A percentile compares a stretch with the other conserved stretches of the same genome.
These are phyloP conservation scores for Acleris emargana DNA, from an alignment of 2,888 invertebrate genomes.

Conservation along the genomic window DNA sequence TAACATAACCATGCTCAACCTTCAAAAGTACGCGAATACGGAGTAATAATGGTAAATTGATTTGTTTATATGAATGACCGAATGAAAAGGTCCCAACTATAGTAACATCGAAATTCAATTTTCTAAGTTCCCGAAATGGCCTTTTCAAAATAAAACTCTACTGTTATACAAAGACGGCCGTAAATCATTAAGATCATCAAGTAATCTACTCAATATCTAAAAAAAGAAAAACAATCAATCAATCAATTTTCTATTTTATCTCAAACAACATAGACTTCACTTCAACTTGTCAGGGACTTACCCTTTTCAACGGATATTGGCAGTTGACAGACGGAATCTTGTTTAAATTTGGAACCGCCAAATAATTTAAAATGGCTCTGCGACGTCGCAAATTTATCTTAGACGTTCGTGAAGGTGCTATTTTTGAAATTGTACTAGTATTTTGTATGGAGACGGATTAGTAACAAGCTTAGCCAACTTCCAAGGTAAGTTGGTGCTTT, in stretches of 20 bases:
- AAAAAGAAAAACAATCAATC: slow-evolving; percentile 7
- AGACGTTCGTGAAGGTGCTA: background rate
- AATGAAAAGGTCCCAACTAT: no score
- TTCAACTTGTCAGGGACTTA: slow-evolving; percentile 20
- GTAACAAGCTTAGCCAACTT: no score
- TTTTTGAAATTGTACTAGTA: background rate
- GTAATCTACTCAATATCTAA: background rate
- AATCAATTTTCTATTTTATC: slow-evolving; percentile 27
- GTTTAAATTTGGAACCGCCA: slow-evolving; percentile 15
- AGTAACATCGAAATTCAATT: no score
- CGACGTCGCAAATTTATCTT: background rate
- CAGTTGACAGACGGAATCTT: slow-evolving; percentile 24
- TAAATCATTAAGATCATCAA: background rate
- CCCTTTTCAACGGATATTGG: slow-evolving; percentile 33
- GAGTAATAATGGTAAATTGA: no score
- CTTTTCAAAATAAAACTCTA: no score
- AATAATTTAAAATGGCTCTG: slow-evolving; percentile 5
- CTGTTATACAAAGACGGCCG: background rate
- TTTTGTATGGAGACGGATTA: background rate
- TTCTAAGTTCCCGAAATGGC: no score
- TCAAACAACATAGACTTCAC: slow-evolving; percentile 13
- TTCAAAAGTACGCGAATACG: no score
- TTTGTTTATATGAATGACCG: no score
- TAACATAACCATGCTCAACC: no score
- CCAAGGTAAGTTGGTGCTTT: no score